Evolutionary conservation across 1,140 invertebrate species (phyloP).

Genomic region (Condylostylus longicornis): DNA sequence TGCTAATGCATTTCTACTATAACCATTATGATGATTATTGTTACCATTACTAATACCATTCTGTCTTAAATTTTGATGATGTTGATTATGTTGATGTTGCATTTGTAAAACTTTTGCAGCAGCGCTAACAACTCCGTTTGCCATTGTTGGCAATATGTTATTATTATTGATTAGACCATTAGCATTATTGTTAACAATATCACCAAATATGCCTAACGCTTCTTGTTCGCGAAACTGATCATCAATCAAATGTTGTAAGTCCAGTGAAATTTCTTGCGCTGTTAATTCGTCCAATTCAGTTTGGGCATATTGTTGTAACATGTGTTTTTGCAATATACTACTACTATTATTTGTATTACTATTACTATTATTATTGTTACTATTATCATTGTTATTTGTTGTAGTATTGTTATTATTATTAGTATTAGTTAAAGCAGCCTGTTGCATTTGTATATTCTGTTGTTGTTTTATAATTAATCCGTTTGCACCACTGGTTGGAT

Average conservation of each 20-base stretch:
- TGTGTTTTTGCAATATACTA: conserved; percentile 29
- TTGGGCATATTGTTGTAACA: conserved; percentile 49
- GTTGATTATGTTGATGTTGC: conserved; percentile 19
- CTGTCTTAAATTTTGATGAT: conserved; percentile 22
- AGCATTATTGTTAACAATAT: conserved; percentile 52
- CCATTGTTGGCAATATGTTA: conserved; percentile 33
- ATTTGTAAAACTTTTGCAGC: conserved; percentile 30
- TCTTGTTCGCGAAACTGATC: conserved; percentile 69
- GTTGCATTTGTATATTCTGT: conserved; percentile 27
- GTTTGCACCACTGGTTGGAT: conserved; percentile 11
- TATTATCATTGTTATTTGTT: conserved; percentile 16
- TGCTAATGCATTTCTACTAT: conserved; percentile 52
- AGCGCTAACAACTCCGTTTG: conserved; percentile 28
- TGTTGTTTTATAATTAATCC: conserved; percentile 25
- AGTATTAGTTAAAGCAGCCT: conserved; percentile 27
- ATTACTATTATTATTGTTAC: conserved; percentile 30
- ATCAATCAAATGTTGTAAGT: conserved; percentile 76
- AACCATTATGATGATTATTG: conserved; percentile 32
- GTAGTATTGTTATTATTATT: conserved; percentile 29
- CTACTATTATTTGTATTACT: conserved; percentile 29
- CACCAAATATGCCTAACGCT: conserved; percentile 54
- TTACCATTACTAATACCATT: too few relatives aligned
- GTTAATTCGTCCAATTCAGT: conserved; percentile 73
- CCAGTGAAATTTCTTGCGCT: conserved; percentile 74
- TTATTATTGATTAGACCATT: conserved; percentile 33